Conservation (phyloP, 2,888 invertebrate genomes). For the Callinectes sapidus region DNA sequence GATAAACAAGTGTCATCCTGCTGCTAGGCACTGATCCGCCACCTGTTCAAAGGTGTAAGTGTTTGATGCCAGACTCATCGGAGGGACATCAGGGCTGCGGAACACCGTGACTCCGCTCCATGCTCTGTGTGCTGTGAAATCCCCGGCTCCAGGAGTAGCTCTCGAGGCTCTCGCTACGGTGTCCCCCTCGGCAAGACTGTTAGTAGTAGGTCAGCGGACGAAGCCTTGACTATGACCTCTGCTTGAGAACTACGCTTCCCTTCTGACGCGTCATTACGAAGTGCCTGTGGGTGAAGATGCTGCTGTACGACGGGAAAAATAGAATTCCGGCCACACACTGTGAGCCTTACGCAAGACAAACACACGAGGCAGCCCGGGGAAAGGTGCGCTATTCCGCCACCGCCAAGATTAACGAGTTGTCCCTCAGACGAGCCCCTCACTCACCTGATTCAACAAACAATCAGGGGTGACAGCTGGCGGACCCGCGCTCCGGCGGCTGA, state of each 20-base stretch:
- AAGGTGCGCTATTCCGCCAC: slow-evolving; percentile 20
- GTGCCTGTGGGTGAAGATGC: not conserved
- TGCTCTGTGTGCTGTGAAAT: not conserved
- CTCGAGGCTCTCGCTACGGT: not conserved
- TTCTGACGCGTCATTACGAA: not conserved
- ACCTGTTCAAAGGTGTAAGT: not conserved
- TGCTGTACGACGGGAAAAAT: not conserved
- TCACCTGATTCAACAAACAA: slow-evolving; percentile 25
- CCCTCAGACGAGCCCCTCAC: slow-evolving; percentile 20
- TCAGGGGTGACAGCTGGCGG: slow-evolving; percentile 21
- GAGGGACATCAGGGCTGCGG: too few species aligned
- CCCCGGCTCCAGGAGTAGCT: not conserved
- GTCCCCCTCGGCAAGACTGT: not conserved
- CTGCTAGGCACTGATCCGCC: not conserved
- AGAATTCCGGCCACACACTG: slow-evolving; percentile 11
- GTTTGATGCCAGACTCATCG: too few species aligned
- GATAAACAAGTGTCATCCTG: not conserved
- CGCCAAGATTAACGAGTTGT: slow-evolving; percentile 21
- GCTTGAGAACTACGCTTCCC: not conserved
- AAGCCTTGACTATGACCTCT: not conserved
- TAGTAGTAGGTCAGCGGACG: not conserved
- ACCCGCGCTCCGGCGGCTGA: not conserved
- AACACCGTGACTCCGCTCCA: too few species aligned
- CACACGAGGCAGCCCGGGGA: not conserved
- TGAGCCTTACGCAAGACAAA: not conserved